phyloP scores from a whole-genome alignment of 2,113 vertebrate genomes.

The Epinephelus cyanopodus region DNA sequence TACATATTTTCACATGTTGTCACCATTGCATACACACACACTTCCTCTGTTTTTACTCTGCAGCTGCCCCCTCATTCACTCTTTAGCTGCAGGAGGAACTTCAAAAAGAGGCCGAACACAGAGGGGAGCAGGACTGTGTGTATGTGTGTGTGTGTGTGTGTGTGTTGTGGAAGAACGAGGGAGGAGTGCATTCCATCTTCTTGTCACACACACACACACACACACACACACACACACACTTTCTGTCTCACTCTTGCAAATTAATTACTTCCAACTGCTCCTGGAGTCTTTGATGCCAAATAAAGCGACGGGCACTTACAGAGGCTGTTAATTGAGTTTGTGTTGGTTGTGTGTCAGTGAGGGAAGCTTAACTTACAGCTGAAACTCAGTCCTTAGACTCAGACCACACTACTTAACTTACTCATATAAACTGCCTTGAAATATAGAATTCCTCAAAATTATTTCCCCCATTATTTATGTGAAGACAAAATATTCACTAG shows the following conservation, averaged over 20 bases:
- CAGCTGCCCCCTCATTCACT: slow-evolving; percentile 7
- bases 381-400: background rate
- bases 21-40: background rate
- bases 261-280: slow-evolving; percentile 57
- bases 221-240: background rate
- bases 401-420: background rate
- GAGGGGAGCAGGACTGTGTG: slow-evolving; percentile 24
- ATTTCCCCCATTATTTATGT: background rate
- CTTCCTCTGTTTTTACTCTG: no score
- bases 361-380: background rate
- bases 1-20: slow-evolving; percentile 7
- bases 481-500: background rate
- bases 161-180: slow-evolving; percentile 4
- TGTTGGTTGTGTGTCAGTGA: slow-evolving; percentile 11
- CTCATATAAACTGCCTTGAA: background rate
- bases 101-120: slow-evolving; percentile 53
- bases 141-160: slow-evolving; percentile 26
- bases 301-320: slow-evolving; percentile 21
- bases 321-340: background rate
- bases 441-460: background rate
- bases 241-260: slow-evolving; percentile 33
- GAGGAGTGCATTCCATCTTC: slow-evolving; percentile 12
- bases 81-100: slow-evolving; percentile 34
- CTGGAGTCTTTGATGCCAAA: slow-evolving; percentile 40
- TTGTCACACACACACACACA: background rate